phyloP scores from a whole-genome alignment of 2,888 invertebrate genomes.

The Drosophila leonis region DNA sequence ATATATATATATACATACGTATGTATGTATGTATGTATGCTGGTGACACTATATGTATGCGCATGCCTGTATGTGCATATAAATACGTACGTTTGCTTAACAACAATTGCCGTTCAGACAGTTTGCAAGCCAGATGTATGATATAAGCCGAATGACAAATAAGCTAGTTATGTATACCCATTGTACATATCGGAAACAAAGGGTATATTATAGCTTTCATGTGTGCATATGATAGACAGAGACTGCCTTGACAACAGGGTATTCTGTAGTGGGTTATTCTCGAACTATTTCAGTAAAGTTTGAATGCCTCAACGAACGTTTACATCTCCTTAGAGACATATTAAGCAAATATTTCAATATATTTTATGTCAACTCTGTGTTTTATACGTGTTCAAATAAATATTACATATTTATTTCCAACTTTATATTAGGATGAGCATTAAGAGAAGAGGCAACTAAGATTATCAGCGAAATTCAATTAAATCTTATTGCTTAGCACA shows the following conservation, averaged over 20 bases:
- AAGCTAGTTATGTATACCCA: constrained; percentile 14
- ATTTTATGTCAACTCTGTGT: not conserved
- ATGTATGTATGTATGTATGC: constrained; percentile 4
- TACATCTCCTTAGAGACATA: constrained; percentile 9
- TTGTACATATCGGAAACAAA: not conserved
- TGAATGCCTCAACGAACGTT: not conserved
- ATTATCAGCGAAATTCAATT: not conserved
- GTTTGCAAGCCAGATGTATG: constrained; percentile 39
- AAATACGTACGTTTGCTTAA: constrained; percentile 31
- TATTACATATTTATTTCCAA: constrained; percentile 1
- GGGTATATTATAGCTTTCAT: constrained; percentile 6
- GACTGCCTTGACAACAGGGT: not conserved
- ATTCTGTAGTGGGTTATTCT: not conserved
- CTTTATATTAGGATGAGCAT: not conserved
- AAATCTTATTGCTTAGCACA: not conserved
- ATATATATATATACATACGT: not conserved
- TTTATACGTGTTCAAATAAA: constrained; percentile 2
- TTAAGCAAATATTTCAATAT: constrained; percentile 6
- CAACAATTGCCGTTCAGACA: constrained; percentile 33
- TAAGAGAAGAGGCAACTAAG: not conserved
- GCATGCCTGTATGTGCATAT: constrained; percentile 9
- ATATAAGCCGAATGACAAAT: constrained; percentile 37
- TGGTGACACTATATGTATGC: constrained; percentile 1
- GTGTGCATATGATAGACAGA: not conserved
- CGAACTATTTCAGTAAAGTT: not conserved